Percentiles rank a stretch among this genome's conserved stretches.
Conservation (phyloP, 2,113 vertebrate genomes). For the Toxostoma redivivum region DNA sequence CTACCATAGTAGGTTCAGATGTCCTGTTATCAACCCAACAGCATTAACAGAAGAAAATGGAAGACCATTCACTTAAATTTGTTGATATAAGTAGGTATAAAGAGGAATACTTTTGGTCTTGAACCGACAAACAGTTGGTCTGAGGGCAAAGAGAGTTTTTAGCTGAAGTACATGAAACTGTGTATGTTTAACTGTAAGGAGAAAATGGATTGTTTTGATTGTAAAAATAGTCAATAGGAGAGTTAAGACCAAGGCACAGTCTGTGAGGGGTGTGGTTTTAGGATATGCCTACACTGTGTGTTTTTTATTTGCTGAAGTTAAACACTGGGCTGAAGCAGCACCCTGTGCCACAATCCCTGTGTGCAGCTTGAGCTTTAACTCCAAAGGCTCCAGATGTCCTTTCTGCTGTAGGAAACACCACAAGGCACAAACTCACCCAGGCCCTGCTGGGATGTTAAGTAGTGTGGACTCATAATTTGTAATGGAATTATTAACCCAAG, state of each 20-base stretch:
- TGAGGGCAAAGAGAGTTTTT: not conserved
- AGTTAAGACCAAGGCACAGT: not conserved
- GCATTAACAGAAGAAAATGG: not conserved
- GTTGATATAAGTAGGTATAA: not conserved
- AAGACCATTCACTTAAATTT: not conserved
- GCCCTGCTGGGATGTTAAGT: not conserved
- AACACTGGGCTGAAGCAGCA: not conserved
- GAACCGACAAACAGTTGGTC: accelerated
- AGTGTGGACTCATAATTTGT: not conserved
- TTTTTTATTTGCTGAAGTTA: not conserved
- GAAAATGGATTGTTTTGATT: not conserved
- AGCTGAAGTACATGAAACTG: not conserved
- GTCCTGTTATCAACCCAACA: not conserved
- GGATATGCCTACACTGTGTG: accelerated
- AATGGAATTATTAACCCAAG: not conserved
- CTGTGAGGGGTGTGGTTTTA: not conserved
- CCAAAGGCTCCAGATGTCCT: not conserved
- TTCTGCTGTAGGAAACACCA: not conserved
- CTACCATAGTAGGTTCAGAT: no score
- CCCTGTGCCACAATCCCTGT: not conserved
- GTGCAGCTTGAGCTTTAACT: accelerated
- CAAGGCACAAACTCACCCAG: not conserved
- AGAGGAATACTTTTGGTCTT: not conserved
- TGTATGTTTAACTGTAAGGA: not conserved
- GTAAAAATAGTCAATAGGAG: not conserved